Conservation (phyloP, 2,797 vertebrate genomes). For the Gallinago solitaria region DNA sequence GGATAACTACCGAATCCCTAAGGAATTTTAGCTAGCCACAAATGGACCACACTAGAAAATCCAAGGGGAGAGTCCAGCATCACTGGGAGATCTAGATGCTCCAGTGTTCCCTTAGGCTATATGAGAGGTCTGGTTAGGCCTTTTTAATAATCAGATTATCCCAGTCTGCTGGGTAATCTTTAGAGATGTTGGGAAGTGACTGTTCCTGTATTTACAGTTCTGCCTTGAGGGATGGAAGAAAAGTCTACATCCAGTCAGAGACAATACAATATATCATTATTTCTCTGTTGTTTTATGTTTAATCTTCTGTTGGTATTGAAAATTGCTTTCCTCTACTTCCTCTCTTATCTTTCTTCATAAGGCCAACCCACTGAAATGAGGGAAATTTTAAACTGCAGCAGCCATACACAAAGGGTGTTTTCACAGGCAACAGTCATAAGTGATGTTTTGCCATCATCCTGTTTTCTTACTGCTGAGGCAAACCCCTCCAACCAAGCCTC, state of each 20-base stretch:
- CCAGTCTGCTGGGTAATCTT: background rate
- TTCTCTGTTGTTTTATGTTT: conserved; percentile 20
- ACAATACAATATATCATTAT: background rate
- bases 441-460: background rate
- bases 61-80: background rate
- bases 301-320: background rate
- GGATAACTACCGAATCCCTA: background rate
- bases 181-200: background rate
- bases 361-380: background rate
- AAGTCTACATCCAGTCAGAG: background rate
- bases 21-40: background rate
- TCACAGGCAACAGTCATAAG: background rate
- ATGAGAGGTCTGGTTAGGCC: background rate
- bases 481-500: background rate
- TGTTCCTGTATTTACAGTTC: conserved; percentile 4
- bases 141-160: conserved; percentile 27
- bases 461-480: background rate
- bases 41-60: background rate
- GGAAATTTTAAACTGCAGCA: background rate
- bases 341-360: background rate
- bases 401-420: background rate
- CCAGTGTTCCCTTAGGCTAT: background rate
- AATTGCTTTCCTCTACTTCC: background rate
- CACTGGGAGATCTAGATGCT: background rate
- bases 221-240: conserved; percentile 18